Evolutionary conservation across 2,113 vertebrate species (phyloP), one percentile per base, ranked within the genome.

Genomic region (Mohoua ochrocephala): DNA sequence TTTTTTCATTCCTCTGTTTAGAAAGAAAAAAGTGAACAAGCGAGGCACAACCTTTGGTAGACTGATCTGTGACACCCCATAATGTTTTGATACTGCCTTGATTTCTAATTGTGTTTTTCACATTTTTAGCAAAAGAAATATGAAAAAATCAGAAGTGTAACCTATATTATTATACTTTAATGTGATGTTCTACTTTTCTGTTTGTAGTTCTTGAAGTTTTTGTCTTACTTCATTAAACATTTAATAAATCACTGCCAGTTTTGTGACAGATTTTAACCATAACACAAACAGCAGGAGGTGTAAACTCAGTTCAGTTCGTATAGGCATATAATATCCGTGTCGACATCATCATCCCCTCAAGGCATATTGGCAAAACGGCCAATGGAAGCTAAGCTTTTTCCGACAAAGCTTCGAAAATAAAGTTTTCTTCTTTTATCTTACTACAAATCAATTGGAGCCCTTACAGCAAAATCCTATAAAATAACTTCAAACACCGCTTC

Each of bases 381-480:
- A 99, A 99, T 99, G 98, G 99, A 99, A 99, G 98, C 98, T 98
- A 99, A 99, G 99, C 99, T 99, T 99, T 99, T 99, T 99, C 99
- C 98, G 98, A 99, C 99, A 99, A 99, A 99, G 99, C 99, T 99
- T 99, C 98, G 98, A 99, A 99, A 99, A 99, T 99, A 99, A 99
- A 99, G 99, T 99, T 99, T 99, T 99, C 99, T 99, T 98, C 99
- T 99, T 99, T 99, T 99, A 99, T 99, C 99, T 99, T 98, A 97
- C 99, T 98, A 98, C 98, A 99, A 99, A 99, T 99, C 99, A 99
- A 99, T 99, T 99, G 99, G 98, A 99, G 97, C 99, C 99, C 99
- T 99, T 99, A 99, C 98, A 99, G 99, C 99, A 98, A 99, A 99
- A 99, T 99, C 99, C 99, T 99, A 99, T 99, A 99, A 99, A 99